Evolutionary conservation across 2,797 vertebrate genomes (phyloP).

Genomic region (Tapirus indicus): DNA sequence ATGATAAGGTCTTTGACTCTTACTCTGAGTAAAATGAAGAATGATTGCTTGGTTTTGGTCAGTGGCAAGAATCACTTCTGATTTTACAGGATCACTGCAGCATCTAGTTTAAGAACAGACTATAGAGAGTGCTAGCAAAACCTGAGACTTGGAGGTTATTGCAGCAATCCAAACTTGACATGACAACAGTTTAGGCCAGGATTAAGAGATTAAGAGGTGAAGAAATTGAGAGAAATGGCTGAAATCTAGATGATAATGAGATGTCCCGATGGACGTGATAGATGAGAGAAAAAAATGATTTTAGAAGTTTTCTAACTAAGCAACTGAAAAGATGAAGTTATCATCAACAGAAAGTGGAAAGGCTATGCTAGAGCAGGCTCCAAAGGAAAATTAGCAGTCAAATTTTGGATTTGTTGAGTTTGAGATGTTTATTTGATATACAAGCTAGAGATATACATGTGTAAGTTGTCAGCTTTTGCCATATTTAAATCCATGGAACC

Average conservation of each 20-base stretch:
- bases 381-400: not conserved
- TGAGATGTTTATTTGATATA: not conserved
- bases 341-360: not conserved
- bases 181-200: not conserved
- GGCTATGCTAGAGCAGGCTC: not conserved
- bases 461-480: not conserved
- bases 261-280: not conserved
- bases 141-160: not conserved
- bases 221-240: not conserved
- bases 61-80: not conserved
- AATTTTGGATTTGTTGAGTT: not conserved
- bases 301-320: not conserved
- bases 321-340: not conserved
- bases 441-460: not conserved
- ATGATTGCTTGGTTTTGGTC: not conserved
- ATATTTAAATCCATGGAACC: not conserved
- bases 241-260: not conserved
- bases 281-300: not conserved
- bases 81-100: not conserved
- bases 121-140: not conserved
- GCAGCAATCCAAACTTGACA: not conserved
- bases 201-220: not conserved
- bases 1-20: not conserved
- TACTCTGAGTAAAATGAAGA: not conserved
- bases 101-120: not conserved